Percentiles rank a stretch among this genome's conserved stretches.
phyloP scores from a whole-genome alignment of 1,140 invertebrate genomes.

The Cherax quadricarinatus region DNA sequence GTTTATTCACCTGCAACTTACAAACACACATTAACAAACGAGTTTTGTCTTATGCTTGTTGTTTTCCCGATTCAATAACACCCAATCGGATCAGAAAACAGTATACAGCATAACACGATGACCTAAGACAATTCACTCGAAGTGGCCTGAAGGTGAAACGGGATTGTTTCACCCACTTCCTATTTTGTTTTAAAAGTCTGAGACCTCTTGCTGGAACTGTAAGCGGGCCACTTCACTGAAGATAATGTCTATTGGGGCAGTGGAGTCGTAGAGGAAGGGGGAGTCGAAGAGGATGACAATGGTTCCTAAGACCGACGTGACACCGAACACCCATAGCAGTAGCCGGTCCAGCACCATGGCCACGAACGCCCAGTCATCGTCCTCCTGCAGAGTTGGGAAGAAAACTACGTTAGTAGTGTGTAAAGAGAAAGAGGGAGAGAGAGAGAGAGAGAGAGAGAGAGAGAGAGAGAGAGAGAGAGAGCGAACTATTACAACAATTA shows the following conservation, averaged over 20 bases:
- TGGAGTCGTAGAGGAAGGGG: slow-evolving; percentile 92
- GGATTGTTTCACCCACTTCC: background rate
- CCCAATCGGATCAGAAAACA: background rate
- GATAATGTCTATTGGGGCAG: slow-evolving; percentile 89
- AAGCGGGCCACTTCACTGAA: slow-evolving; percentile 85
- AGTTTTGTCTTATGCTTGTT: too few species aligned
- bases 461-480: background rate
- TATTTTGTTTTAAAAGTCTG: background rate
- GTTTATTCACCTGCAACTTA: background rate
- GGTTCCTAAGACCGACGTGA: slow-evolving; percentile 89
- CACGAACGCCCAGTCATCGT: slow-evolving; percentile 99
- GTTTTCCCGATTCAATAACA: too few species aligned
- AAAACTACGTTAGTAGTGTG: background rate
- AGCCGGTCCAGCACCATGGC: slow-evolving; percentile 98
- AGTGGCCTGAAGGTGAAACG: too few species aligned
- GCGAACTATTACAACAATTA: too few species aligned
- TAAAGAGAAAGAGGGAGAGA: slow-evolving; percentile 16
- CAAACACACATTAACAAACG: background rate
- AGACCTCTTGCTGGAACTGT: slow-evolving; percentile 60
- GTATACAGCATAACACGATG: background rate
- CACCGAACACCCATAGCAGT: slow-evolving; percentile 95
- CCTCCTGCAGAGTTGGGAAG: slow-evolving; percentile 83
- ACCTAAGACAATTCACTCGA: too few species aligned
- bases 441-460: slow-evolving; percentile 22
- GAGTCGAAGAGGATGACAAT: slow-evolving; percentile 92